Conservation (phyloP, 2,113 vertebrate genomes). For the Etheostoma spectabile region DNA sequence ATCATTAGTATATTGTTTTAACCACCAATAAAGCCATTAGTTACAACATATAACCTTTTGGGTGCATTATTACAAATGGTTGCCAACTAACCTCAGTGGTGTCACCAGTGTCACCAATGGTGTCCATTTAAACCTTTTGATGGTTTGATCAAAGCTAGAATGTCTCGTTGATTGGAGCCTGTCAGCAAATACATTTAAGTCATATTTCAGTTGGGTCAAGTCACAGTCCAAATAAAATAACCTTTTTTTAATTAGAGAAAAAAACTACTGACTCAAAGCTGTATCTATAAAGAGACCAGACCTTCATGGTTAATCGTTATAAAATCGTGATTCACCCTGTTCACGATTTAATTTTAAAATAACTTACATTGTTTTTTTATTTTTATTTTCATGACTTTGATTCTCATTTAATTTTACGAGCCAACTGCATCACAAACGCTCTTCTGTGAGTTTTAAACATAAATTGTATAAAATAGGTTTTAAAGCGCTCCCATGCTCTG, state of each 20-base stretch:
- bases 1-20: background rate
- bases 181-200: background rate
- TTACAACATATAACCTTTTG: background rate
- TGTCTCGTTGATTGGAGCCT: background rate
- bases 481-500: no score
- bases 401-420: no score
- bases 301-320: no score
- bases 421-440: no score
- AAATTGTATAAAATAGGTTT: no score
- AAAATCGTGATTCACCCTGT: no score
- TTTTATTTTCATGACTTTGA: no score
- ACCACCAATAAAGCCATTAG: background rate
- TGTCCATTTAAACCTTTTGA: background rate
- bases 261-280: background rate
- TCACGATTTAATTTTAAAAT: no score
- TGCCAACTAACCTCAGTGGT: background rate
- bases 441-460: no score
- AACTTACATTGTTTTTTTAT: no score
- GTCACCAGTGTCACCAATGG: background rate
- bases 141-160: background rate
- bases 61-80: background rate
- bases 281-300: background rate
- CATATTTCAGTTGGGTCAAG: background rate
- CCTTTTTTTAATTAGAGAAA: background rate
- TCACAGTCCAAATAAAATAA: background rate